Percentiles rank a stretch among this genome's conserved stretches.
Conservation (phyloP, 92 coral and sea anemone genomes). For the Palythoa grandiflora region DNA sequence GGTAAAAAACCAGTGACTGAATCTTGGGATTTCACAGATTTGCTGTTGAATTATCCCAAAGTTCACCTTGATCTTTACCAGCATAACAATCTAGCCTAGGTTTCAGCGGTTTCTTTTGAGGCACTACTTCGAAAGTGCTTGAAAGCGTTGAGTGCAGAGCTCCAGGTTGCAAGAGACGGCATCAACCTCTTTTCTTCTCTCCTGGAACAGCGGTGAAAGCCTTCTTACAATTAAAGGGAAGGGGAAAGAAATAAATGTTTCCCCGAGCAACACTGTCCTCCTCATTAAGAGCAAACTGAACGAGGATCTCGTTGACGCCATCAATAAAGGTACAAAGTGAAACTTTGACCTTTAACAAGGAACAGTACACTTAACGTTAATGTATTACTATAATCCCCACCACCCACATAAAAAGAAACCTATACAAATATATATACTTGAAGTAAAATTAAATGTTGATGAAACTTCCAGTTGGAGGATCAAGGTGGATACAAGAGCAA, state of each 20-base stretch:
- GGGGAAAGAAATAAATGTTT: not conserved
- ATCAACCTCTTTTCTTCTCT: not conserved
- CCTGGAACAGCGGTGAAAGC: not conserved
- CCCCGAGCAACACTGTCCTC: not conserved
- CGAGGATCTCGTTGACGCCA: not conserved
- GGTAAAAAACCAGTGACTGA: no score
- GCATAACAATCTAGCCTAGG: no score
- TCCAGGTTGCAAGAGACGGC: not conserved
- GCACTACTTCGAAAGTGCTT: no score
- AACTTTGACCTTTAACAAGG: not conserved
- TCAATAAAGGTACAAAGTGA: not conserved
- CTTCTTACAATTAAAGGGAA: not conserved
- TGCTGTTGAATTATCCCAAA: no score
- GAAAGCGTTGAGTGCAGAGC: not conserved
- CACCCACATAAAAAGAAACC: not conserved
- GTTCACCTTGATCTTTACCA: no score
- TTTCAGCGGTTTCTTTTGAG: no score
- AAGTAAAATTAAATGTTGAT: not conserved
- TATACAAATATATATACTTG: not conserved
- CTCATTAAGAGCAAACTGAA: not conserved
- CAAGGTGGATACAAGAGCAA: not conserved
- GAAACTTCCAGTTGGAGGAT: not conserved
- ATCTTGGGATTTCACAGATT: no score
- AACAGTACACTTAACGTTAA: not conserved
- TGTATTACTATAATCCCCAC: conserved; percentile 1